Evolutionary conservation across 1,140 invertebrate genomes (phyloP).

Genomic region (Meloidogyne hapla): DNA sequence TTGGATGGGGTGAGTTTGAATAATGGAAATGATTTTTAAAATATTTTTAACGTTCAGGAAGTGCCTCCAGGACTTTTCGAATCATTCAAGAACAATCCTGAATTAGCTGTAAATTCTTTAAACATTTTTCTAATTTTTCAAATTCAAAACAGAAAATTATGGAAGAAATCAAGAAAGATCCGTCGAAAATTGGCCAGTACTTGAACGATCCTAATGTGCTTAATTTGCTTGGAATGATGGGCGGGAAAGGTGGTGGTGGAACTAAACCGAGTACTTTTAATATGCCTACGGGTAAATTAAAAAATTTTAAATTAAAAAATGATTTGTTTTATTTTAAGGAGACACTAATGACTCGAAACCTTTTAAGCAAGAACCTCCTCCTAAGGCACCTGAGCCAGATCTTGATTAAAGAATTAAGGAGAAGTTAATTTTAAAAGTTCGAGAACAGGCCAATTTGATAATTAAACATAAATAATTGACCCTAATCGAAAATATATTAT

Average conservation of each 20-base stretch:
- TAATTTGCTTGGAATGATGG: constrained; percentile 31
- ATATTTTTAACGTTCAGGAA: neutral
- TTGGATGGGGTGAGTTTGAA: neutral
- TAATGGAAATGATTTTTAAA: neutral
- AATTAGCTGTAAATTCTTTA: neutral
- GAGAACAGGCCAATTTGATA: neutral
- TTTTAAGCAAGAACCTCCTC: neutral
- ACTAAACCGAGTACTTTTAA: neutral
- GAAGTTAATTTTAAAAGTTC: neutral
- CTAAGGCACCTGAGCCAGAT: constrained; percentile 46
- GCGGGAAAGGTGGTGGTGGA: constrained; percentile 15
- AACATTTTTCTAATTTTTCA: neutral
- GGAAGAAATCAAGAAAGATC: constrained; percentile 34
- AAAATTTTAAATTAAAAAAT: neutral
- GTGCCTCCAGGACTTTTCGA: neutral
- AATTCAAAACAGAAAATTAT: constrained; percentile 36
- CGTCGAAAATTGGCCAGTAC: constrained; percentile 37
- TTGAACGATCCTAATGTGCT: constrained; percentile 28
- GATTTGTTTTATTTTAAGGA: neutral
- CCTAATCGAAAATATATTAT: neutral
- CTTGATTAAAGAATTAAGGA: constrained; percentile 35
- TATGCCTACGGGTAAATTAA: neutral
- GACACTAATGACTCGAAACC: constrained; percentile 7
- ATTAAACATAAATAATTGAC: neutral
- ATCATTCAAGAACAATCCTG: constrained; percentile 30